Percentiles rank a stretch among this genome's conserved stretches.
These are phyloP conservation scores for Cydia splendana DNA, from an alignment of 1,140 invertebrate species.

Conservation along the genomic window DNA sequence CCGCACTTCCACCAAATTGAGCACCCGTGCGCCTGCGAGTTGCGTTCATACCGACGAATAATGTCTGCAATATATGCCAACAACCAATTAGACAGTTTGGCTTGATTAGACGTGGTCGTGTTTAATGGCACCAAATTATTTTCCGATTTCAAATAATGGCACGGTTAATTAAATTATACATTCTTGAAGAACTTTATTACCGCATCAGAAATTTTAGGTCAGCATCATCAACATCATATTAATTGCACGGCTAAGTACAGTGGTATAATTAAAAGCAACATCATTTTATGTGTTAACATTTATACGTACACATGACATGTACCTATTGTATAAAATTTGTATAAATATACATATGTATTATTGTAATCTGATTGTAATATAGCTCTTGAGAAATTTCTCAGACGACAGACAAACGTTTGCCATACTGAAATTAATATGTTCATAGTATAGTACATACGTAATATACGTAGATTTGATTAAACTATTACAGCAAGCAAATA, in stretches of 20 bases:
- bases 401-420: too few species aligned
- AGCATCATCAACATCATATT: too few species aligned
- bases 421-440: too few species aligned
- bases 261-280: too few species aligned
- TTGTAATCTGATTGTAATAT: too few species aligned
- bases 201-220: neutral
- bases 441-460: too few species aligned
- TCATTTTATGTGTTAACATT: neutral
- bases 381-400: too few species aligned
- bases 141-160: neutral
- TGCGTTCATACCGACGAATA: constrained; percentile 38
- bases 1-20: constrained; percentile 75
- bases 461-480: neutral
- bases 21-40: constrained; percentile 51
- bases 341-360: too few species aligned
- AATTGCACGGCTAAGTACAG: too few species aligned
- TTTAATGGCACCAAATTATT: neutral
- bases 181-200: neutral
- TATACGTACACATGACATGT: neutral
- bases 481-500: neutral
- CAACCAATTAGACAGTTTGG: constrained; percentile 26
- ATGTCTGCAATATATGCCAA: constrained; percentile 25
- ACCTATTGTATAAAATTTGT: too few species aligned
- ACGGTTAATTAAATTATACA: neutral
- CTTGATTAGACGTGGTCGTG: constrained; percentile 3